Evolutionary conservation across 2,113 vertebrate genomes (phyloP), one percentile per base, ranked within the genome.

Genomic region (Bucco capensis): DNA sequence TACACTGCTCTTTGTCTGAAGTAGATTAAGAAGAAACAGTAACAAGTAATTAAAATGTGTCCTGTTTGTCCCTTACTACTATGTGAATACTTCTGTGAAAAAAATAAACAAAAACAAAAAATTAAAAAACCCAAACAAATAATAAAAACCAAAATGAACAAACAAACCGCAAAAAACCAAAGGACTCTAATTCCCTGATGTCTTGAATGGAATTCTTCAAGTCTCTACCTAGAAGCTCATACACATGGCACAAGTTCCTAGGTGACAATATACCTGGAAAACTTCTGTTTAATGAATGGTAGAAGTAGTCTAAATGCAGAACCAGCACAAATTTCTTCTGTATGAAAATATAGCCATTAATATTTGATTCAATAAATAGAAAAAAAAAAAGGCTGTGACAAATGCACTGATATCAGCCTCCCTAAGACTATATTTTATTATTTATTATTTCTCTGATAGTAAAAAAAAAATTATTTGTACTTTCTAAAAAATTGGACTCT

Each of bases 1-100:
- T 74, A 65, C 92, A 94, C 82, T 92, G 64, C 79, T 83, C 50
- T 93, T 60, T 95, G 83, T 93, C 95, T 94, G 94, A 96, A 96
- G 88, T 58, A 80, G 44, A 54, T 96, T 92, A 95, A 90, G 92
- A 94, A 57, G 80, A 92, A 89, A 76, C 9, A 71, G 58, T 83
- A 83, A 74, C 27, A 66, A 92, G 72, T 78, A 89, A 95, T 92
- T 89, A 77, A 83, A 86, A 75, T 75, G 21, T 23, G 38, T 85
- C 74, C 54, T 10, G 1, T 77, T 89, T 50, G 54, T 77, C 38
- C 44, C 15, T 2, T 35, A 67, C 17, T 31, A 73, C 56, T 95
- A 90, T 60, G 75, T 37, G 86, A 87, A 83, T 10, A 87, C 15
- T 89, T 66, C 61, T 74, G 65, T 38, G 25, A 54, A n/a, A 30